Evolutionary conservation across 1,140 invertebrate species (phyloP), one percentile per base, ranked within the genome.

Genomic region (Mylabris phalerata): DNA sequence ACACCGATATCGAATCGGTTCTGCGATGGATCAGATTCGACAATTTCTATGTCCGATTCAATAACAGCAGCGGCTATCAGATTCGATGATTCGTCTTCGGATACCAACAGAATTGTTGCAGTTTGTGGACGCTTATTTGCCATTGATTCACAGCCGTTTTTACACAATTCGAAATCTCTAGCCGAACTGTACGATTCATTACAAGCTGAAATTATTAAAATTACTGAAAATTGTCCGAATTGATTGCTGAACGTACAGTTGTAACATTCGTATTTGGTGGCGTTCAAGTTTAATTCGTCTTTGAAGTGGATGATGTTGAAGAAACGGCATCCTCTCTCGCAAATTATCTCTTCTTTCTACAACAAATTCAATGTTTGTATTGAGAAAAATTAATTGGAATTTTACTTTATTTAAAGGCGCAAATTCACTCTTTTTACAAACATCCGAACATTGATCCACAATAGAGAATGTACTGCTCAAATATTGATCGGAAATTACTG

Each of bases 31-130:
- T 65, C 65, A 13, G 57, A 51, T 47, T 69, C 67, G 5, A 65
- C 9, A n/a, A 65, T 56, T 48, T 70, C 68, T 25, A 65, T 7
- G n/a, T 69, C 68, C 7, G 66, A 63, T 44, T 68, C 62, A 1
- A 56, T 52, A 3, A 59, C 39, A 39, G 59, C 60, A 24, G 64
- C 54, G 40, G 66, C 56, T 47, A 62, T 45, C 25, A 61, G 54
- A 3, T 67, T 49, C 38, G 67, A 55, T 19, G 62, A 60, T 32
- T 49, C 19, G 19, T 19, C 19, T 19, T 19, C 57, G 39, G 54
- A 47, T 43, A 65, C 41, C 41, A n/a, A 24, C 13, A 45, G 2
- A 24, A 26, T 50, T 48, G 42, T 32, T 13, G 47, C 44, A 9
- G 0, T 27, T 55, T 63, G 59, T 43, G 66, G 58, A 56, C 61